Conservation (phyloP, 2,888 invertebrate species). For the Axea sp. region DNA sequence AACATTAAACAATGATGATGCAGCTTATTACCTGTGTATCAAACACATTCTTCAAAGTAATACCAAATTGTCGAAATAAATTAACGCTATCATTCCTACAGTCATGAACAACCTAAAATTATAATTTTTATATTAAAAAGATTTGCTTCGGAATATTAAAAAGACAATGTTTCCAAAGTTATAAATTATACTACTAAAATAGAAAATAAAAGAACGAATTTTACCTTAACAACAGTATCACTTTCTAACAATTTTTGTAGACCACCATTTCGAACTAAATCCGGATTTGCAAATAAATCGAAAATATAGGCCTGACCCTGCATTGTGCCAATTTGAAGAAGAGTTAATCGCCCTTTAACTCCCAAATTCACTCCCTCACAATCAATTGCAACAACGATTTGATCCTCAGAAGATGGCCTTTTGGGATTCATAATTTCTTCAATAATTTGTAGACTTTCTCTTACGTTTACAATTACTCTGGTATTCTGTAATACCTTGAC, state of each 20-base stretch:
- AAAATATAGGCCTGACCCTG: slow-evolving; percentile 92
- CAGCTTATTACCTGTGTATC: slow-evolving; percentile 87
- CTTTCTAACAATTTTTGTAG: slow-evolving; percentile 90
- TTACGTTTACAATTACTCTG: slow-evolving; percentile 88
- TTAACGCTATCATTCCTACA: slow-evolving; percentile 95
- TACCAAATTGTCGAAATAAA: slow-evolving; percentile 91
- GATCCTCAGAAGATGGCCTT: slow-evolving; percentile 72
- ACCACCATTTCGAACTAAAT: slow-evolving; percentile 88
- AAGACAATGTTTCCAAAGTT: too few relatives aligned
- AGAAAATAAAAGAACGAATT: too few relatives aligned
- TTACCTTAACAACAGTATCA: slow-evolving; percentile 90
- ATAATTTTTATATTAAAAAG: too few relatives aligned
- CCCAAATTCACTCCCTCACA: slow-evolving; percentile 97
- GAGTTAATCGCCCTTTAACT: slow-evolving; percentile 91
- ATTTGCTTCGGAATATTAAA: too few relatives aligned
- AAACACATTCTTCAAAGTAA: slow-evolving; percentile 90
- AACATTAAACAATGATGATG: slow-evolving; percentile 39
- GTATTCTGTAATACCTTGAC: slow-evolving; percentile 90
- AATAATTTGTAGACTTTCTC: slow-evolving; percentile 88
- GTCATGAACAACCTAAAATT: slow-evolving; percentile 89
- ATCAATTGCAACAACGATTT: slow-evolving; percentile 88
- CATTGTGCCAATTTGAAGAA: slow-evolving; percentile 91
- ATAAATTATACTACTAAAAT: too few relatives aligned
- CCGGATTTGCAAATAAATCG: slow-evolving; percentile 91
- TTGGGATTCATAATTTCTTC: slow-evolving; percentile 85